Evolutionary conservation across 2,888 invertebrate species (phyloP), one percentile per base, ranked within the genome.

Genomic region (Oegoconia quadripuncta): DNA sequence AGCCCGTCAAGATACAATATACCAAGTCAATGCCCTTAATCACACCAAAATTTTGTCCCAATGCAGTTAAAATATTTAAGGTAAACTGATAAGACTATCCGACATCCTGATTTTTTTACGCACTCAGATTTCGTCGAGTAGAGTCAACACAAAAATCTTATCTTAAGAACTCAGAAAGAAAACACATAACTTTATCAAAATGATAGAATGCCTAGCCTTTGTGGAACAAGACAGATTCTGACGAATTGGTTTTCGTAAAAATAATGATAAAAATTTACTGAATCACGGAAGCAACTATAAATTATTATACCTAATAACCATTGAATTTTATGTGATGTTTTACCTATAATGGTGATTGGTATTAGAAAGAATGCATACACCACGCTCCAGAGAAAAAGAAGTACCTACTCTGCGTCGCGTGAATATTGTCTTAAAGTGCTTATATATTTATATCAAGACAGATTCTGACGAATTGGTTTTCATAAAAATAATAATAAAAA

Each of bases 41-140:
- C 31, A 45, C 34, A 41, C 30, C 40, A 47, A 41, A 50, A 49
- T 48, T 42, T 42, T 39, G 45, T 34, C 37, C 39, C n/a, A n/a
- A n/a, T 35, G 33, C 41, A 44, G 50, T 39, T 46, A 54, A 45
- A 52, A 56, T 59, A 51, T 60, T 52, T 55, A 39, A 56, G n/a
- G 20, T 40, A 41, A 49, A 50, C 56, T 60, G 70, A 70, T 65
- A 69, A 65, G 52, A 49, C 43, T 43, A 46, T 37, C 46, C 42
- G 64, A 72, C 77, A 78, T 81, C 76, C 80, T 77, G 73, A 76
- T 77, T 76, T 77, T 39, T 74, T 76, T 69, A 68, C 62, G 1
- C 56, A 55, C 66, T 68, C 51, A 71, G 74, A 74, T 77, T 74
- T 72, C 65, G 69, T 74, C 52, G 64, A 53, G 59, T 58, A 60